These are phyloP conservation scores for Apus apus DNA, from an alignment of 2,113 vertebrate genomes.

Conservation along the genomic window DNA sequence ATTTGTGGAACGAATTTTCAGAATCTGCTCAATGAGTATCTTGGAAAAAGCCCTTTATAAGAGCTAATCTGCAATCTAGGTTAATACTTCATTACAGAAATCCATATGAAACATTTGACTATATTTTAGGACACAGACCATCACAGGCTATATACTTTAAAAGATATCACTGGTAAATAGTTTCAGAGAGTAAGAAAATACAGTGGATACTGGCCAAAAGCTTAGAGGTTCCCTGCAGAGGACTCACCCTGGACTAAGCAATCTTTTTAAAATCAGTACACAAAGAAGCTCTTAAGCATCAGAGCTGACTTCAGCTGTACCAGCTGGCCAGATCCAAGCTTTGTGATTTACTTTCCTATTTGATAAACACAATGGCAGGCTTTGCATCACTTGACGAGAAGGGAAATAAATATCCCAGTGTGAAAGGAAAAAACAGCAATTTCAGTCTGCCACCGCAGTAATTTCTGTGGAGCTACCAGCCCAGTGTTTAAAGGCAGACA, in stretches of 20 bases:
- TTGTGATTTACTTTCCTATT: neutral
- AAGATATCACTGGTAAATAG: neutral
- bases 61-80: neutral
- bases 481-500: accelerated
- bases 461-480: neutral
- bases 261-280: neutral
- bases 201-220: neutral
- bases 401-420: neutral
- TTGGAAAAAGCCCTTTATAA: neutral
- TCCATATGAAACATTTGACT: neutral
- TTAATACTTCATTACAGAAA: neutral
- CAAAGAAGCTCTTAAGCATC: neutral
- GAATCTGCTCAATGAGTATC: neutral
- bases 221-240: neutral
- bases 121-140: neutral
- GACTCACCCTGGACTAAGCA: neutral
- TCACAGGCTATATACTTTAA: neutral
- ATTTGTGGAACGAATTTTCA: neutral
- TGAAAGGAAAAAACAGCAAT: neutral
- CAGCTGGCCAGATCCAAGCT: neutral
- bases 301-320: neutral
- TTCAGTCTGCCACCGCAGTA: neutral
- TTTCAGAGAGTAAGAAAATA: neutral
- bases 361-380: neutral
- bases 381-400: neutral